phyloP scores from a whole-genome alignment of 2,113 vertebrate genomes.

The Dolichallabes microphthalmus region DNA sequence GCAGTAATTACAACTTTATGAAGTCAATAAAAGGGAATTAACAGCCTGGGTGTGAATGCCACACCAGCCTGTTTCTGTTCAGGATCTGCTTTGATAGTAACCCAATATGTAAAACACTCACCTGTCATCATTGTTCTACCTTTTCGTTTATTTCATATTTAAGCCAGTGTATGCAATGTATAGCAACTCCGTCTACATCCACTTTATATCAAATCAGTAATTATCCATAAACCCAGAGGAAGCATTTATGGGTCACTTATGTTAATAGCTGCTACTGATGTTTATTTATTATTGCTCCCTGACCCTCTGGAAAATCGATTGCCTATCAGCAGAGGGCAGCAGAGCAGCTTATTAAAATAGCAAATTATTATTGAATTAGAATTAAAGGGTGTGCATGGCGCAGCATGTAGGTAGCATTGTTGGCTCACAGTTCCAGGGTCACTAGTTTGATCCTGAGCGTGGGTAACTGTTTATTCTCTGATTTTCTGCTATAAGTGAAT shows the following conservation, averaged over 20 bases:
- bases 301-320: not conserved
- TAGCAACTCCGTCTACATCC: not conserved
- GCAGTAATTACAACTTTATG: slow-evolving; percentile 56
- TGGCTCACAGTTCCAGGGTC: not conserved
- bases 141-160: not conserved
- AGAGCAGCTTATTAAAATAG: slow-evolving; percentile 14
- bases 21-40: slow-evolving; percentile 56
- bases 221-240: not conserved
- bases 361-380: not conserved
- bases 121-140: slow-evolving; percentile 23
- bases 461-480: not conserved
- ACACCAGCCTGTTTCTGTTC: slow-evolving; percentile 48
- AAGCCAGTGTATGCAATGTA: not conserved
- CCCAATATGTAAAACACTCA: slow-evolving; percentile 10
- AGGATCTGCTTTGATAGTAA: slow-evolving; percentile 41
- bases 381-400: not conserved
- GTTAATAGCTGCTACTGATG: not conserved
- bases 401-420: not conserved
- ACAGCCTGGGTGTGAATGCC: slow-evolving; percentile 53
- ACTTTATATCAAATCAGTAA: slow-evolving; percentile 11
- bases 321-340: slow-evolving; percentile 26
- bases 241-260: slow-evolving; percentile 6
- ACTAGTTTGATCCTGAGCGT: not conserved
- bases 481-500: not conserved
- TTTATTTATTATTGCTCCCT: not conserved